Conservation (phyloP, 2,797 vertebrate genomes). For the Pantherophis alleghaniensis region DNA sequence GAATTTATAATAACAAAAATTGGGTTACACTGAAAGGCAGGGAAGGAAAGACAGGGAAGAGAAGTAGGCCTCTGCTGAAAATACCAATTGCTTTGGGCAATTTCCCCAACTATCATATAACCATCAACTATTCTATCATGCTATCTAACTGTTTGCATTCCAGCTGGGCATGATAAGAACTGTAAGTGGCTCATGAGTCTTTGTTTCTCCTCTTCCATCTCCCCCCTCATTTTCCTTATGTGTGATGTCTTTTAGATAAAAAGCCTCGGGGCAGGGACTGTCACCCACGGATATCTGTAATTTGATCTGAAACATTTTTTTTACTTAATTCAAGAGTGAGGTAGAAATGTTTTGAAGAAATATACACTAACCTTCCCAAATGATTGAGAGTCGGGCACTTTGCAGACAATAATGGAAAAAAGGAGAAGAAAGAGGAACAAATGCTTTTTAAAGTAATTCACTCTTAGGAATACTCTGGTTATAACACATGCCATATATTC, state of each 20-base stretch:
- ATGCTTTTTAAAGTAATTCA: neutral
- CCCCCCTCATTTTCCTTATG: neutral
- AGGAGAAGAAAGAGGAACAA: constrained; percentile 32
- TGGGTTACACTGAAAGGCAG: neutral
- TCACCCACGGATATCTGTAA: neutral
- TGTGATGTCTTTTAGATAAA: neutral
- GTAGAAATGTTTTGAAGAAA: neutral
- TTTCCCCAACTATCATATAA: neutral
- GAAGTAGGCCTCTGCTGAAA: neutral
- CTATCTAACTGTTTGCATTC: neutral
- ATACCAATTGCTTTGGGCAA: constrained; percentile 8
- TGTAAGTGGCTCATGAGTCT: neutral
- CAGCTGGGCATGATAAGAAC: neutral
- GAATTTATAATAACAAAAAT: neutral
- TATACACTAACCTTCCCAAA: neutral
- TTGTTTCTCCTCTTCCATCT: neutral
- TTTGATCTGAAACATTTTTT: neutral
- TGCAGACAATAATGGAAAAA: neutral
- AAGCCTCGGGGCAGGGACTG: neutral
- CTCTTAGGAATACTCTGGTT: neutral
- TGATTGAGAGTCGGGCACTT: neutral
- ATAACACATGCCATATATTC: constrained; percentile 17
- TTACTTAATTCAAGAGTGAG: neutral
- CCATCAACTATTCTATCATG: neutral
- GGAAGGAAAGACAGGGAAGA: neutral